phyloP scores from a whole-genome alignment of 1,140 invertebrate genomes.

The Lepidurus couesii region DNA sequence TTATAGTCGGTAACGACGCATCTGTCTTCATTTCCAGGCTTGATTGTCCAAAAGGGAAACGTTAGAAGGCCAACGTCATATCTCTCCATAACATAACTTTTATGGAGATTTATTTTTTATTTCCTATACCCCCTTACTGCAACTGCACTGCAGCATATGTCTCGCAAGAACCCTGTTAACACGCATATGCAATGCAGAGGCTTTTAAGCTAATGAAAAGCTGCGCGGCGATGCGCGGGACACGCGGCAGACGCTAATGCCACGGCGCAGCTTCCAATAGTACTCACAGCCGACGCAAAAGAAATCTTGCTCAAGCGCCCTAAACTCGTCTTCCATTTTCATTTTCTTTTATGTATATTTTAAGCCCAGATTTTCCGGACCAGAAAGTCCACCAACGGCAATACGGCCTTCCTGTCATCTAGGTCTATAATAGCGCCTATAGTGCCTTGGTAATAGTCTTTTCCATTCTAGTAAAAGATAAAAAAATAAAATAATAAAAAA shows the following conservation, averaged over 20 bases:
- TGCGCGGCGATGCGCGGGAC: background rate
- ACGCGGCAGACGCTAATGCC: background rate
- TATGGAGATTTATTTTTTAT: background rate
- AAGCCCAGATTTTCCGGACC: too few species aligned
- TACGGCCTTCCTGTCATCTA: too few species aligned
- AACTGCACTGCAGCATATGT: conserved; percentile 1
- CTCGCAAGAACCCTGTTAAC: background rate
- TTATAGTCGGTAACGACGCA: background rate
- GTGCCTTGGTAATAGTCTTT: too few species aligned
- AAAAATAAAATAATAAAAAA: too few species aligned
- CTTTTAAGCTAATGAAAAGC: conserved; percentile 9
- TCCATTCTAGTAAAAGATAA: too few species aligned
- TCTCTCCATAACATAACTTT: background rate
- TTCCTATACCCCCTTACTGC: background rate
- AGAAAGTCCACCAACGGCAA: too few species aligned
- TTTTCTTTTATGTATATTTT: too few species aligned
- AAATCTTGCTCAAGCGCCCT: background rate
- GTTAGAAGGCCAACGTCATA: background rate
- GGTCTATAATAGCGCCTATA: too few species aligned
- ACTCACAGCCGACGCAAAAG: background rate
- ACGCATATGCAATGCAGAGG: conserved; percentile 17
- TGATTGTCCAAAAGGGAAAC: too few species aligned
- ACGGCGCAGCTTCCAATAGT: background rate
- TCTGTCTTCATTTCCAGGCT: conserved; percentile 18
- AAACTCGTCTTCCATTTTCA: background rate